Percentiles rank a stretch among this genome's conserved stretches.
Conservation (phyloP, 1,140 invertebrate species). For the Apocrypta bakeri region DNA sequence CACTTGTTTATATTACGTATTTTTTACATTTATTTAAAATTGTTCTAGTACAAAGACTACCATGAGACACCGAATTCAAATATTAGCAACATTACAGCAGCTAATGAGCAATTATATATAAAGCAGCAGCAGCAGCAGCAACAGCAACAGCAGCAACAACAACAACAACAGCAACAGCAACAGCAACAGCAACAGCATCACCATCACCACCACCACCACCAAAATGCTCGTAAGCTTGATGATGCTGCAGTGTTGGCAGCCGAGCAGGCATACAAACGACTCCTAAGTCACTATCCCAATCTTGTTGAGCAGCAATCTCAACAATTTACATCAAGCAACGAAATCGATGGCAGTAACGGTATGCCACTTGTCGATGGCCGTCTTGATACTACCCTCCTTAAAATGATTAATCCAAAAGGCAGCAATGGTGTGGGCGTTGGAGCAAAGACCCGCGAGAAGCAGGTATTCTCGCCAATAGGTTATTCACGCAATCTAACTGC, state of each 20-base stretch:
- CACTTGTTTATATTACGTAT: not conserved
- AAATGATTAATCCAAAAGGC: constrained; percentile 63
- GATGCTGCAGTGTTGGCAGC: constrained; percentile 34
- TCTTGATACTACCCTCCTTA: constrained; percentile 64
- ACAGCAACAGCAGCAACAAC: constrained; percentile 58
- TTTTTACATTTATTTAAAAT: constrained; percentile 5
- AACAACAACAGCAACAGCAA: constrained; percentile 59
- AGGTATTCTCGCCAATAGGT: constrained; percentile 66
- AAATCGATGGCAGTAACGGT: constrained; percentile 12
- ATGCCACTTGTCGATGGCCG: constrained; percentile 55
- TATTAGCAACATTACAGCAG: constrained; percentile 55
- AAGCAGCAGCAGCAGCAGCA: constrained; percentile 58
- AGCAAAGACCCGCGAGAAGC: constrained; percentile 53
- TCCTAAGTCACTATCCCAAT: constrained; percentile 61
- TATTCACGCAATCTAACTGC: constrained; percentile 63
- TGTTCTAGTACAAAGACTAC: constrained; percentile 59
- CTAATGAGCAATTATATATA: constrained; percentile 63
- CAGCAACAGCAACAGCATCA: constrained; percentile 50
- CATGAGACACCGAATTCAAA: constrained; percentile 60
- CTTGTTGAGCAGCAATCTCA: constrained; percentile 56
- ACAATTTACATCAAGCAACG: constrained; percentile 10
- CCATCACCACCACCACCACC: too few species aligned
- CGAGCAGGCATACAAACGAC: constrained; percentile 65
- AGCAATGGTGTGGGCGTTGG: not conserved
- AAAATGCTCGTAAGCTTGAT: constrained; percentile 58